These are phyloP conservation scores for Arrhamphus sclerolepis DNA, from an alignment of 2,797 vertebrate species.

Conservation along the genomic window DNA sequence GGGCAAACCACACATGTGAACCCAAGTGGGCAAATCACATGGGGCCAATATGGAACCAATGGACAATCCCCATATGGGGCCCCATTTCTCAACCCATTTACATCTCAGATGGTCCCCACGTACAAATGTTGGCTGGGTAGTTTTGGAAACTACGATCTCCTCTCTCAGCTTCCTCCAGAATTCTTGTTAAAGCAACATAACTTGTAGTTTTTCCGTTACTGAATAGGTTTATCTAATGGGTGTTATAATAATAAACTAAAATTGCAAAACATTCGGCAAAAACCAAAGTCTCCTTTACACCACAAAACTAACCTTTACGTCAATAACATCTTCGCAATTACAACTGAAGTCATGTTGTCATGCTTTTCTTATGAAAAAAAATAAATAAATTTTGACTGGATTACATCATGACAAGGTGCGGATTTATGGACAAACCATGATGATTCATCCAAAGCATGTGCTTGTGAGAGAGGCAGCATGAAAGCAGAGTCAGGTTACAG, in stretches of 20 bases:
- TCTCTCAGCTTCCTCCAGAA: not conserved
- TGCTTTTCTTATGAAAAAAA: conserved; percentile 50
- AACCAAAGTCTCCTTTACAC: conserved; percentile 1
- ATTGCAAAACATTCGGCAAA: not conserved
- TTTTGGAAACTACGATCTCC: too few species aligned
- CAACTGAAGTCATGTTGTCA: conserved; percentile 15
- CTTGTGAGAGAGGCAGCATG: conserved; percentile 44
- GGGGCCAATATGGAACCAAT: too few species aligned
- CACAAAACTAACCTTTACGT: conserved; percentile 4
- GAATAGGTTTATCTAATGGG: conserved; percentile 3
- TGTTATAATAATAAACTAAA: not conserved
- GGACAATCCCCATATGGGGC: too few species aligned
- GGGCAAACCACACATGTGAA: too few species aligned
- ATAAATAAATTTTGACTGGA: conserved; percentile 18
- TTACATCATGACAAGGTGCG: conserved; percentile 49
- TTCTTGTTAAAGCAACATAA: not conserved
- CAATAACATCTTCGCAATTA: not conserved
- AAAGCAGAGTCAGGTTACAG: conserved; percentile 64
- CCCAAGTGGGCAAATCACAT: too few species aligned
- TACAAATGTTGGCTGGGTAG: too few species aligned
- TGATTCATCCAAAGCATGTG: conserved; percentile 64
- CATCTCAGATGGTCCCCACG: too few species aligned
- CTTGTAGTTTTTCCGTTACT: not conserved
- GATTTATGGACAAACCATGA: conserved; percentile 39
- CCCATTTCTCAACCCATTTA: too few species aligned